Evolutionary conservation across 2,888 invertebrate species (phyloP).

Genomic region (Malacosoma neustria): DNA sequence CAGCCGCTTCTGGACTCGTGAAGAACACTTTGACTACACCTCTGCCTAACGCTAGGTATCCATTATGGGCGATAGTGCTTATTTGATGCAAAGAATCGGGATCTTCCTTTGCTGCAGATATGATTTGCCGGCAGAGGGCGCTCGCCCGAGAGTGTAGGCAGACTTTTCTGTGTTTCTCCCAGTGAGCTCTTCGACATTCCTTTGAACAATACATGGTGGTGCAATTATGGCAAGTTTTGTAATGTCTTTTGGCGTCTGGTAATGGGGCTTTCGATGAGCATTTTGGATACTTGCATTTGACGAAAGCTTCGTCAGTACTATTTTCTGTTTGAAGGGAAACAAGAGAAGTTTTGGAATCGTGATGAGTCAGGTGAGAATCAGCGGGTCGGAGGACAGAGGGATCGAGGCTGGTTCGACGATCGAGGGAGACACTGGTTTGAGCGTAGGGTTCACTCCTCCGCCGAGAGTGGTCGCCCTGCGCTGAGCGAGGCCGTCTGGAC

Average conservation of each 20-base stretch:
- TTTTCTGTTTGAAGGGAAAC: conserved; percentile 63
- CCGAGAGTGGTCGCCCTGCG: conserved; percentile 61
- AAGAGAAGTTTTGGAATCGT: conserved; percentile 60
- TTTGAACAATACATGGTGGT: conserved; percentile 95
- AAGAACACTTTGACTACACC: conserved; percentile 95
- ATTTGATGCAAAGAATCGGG: conserved; percentile 83
- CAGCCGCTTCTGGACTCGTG: conserved; percentile 89
- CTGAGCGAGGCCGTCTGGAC: conserved; percentile 51
- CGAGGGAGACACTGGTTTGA: conserved; percentile 43
- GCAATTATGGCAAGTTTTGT: conserved; percentile 96
- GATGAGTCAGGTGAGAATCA: conserved; percentile 46
- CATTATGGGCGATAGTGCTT: conserved; percentile 88
- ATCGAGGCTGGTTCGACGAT: conserved; percentile 78
- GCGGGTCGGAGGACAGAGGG: conserved; percentile 46
- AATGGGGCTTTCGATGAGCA: conserved; percentile 83
- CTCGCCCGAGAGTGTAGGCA: conserved; percentile 94
- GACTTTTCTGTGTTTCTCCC: conserved; percentile 93
- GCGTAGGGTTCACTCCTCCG: conserved; percentile 58
- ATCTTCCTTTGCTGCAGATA: conserved; percentile 87
- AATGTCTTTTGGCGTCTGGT: conserved; percentile 85
- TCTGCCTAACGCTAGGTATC: conserved; percentile 88
- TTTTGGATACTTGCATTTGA: conserved; percentile 87
- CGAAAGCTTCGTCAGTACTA: conserved; percentile 68
- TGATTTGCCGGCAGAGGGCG: conserved; percentile 88
- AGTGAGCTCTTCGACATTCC: conserved; percentile 92